These are phyloP conservation scores for Amphiura filiformis DNA, from an alignment of 35 echinoderm and acorn worm species.

Conservation along the genomic window DNA sequence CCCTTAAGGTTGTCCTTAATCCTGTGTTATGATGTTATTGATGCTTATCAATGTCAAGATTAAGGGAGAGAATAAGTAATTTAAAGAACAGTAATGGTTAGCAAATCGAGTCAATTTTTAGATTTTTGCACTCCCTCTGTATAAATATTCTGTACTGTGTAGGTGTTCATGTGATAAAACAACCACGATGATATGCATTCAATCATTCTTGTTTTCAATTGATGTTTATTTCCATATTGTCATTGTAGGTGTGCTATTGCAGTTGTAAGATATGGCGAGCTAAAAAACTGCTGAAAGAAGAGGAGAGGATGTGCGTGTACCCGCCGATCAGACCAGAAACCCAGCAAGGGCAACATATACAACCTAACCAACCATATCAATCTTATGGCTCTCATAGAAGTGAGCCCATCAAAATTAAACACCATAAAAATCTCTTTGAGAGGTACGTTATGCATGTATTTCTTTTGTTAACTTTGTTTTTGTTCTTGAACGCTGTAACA, in stretches of 20 bases:
- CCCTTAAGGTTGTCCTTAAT: too few relatives aligned
- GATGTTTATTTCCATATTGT: too few relatives aligned
- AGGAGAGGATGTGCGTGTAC: conserved; percentile 79
- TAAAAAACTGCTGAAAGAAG: conserved; percentile 79
- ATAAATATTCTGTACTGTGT: too few relatives aligned
- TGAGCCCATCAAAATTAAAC: conserved; percentile 87
- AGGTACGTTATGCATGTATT: conserved; percentile 46
- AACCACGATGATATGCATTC: too few relatives aligned
- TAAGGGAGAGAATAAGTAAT: too few relatives aligned
- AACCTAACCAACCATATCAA: conserved; percentile 61
- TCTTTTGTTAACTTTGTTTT: not conserved
- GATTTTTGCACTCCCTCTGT: too few relatives aligned
- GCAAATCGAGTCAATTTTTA: too few relatives aligned
- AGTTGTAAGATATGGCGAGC: conserved; percentile 63
- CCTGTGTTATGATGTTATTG: too few relatives aligned
- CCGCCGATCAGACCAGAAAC: conserved; percentile 91
- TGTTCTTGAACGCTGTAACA: not conserved
- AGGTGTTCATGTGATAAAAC: too few relatives aligned
- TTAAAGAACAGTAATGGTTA: too few relatives aligned
- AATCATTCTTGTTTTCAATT: too few relatives aligned
- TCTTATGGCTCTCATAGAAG: conserved; percentile 74
- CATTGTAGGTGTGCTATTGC: conserved; percentile 2
- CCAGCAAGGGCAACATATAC: conserved; percentile 63
- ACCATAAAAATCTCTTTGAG: conserved; percentile 81
- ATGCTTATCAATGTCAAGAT: too few relatives aligned